Conservation (phyloP, 2,888 invertebrate genomes). For the Siphlonurus alternatus region DNA sequence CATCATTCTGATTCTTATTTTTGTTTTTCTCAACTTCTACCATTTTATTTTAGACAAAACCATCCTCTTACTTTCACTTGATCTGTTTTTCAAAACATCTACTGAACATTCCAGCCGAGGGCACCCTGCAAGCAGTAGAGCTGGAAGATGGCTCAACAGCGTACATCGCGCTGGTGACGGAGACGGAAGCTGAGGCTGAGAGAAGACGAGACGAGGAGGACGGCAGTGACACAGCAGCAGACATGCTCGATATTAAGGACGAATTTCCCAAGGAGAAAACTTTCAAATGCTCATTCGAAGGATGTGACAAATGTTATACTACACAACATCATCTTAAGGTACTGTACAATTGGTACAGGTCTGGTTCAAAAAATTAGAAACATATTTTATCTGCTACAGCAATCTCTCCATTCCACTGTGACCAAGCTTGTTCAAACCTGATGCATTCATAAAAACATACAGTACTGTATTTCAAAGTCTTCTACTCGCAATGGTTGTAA, state of each 20-base stretch:
- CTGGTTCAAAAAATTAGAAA: background rate
- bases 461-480: no score
- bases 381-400: no score
- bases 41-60: no score
- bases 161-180: slow-evolving; percentile 11
- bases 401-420: no score
- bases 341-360: background rate
- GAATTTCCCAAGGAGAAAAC: slow-evolving; percentile 5
- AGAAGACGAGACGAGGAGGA: slow-evolving; percentile 2
- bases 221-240: background rate
- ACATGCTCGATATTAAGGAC: background rate
- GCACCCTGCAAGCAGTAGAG: slow-evolving; percentile 15
- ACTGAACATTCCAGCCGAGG: background rate
- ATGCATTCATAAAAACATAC: no score
- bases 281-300: slow-evolving; percentile 8
- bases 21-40: no score
- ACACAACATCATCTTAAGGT: slow-evolving; percentile 11
- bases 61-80: no score
- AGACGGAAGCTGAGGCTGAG: slow-evolving; percentile 10
- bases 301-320: slow-evolving; percentile 9
- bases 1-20: no score
- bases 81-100: no score
- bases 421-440: no score
- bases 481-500: no score
- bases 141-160: slow-evolving; percentile 18